Evolutionary conservation across 1,140 invertebrate genomes (phyloP).

Genomic region (Drosophila busckii): DNA sequence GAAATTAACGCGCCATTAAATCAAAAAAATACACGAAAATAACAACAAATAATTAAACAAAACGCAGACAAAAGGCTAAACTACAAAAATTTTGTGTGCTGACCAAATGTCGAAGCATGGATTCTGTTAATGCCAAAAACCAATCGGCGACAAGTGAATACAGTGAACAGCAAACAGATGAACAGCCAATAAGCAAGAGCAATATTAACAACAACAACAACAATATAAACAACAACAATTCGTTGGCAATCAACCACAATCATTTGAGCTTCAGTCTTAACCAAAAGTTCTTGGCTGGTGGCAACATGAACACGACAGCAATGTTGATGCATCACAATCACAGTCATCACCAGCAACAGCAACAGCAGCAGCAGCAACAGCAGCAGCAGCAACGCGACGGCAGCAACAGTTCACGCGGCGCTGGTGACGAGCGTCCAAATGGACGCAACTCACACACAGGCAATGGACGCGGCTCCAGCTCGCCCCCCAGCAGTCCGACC

Average conservation of each 20-base stretch:
- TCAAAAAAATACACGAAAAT: slow-evolving; percentile 15
- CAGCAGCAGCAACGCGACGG: slow-evolving; percentile 78
- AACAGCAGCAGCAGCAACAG: slow-evolving; percentile 52
- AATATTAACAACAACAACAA: slow-evolving; percentile 72
- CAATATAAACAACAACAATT: slow-evolving; percentile 44
- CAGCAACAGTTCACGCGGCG: slow-evolving; percentile 65
- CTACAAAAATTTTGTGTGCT: slow-evolving; percentile 33
- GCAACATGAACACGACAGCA: slow-evolving; percentile 73
- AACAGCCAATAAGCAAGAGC: slow-evolving; percentile 71
- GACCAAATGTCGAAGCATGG: slow-evolving; percentile 79
- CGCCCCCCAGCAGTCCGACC: slow-evolving; percentile 79
- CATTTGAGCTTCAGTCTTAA: slow-evolving; percentile 58
- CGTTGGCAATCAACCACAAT: slow-evolving; percentile 40
- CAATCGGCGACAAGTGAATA: slow-evolving; percentile 84
- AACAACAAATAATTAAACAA: slow-evolving; percentile 16
- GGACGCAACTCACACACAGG: slow-evolving; percentile 63
- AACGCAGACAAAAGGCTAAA: slow-evolving; percentile 14
- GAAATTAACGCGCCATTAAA: slow-evolving; percentile 20
- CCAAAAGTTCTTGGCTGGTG: slow-evolving; percentile 65
- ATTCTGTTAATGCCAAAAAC: slow-evolving; percentile 84
- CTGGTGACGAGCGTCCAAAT: slow-evolving; percentile 63
- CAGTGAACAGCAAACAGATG: slow-evolving; percentile 82
- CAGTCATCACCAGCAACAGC: slow-evolving; percentile 45
- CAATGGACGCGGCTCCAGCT: slow-evolving; percentile 78
- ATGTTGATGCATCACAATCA: slow-evolving; percentile 77